Conservation (phyloP, 2,888 invertebrate species). For the Rhabditophanes sp. region DNA sequence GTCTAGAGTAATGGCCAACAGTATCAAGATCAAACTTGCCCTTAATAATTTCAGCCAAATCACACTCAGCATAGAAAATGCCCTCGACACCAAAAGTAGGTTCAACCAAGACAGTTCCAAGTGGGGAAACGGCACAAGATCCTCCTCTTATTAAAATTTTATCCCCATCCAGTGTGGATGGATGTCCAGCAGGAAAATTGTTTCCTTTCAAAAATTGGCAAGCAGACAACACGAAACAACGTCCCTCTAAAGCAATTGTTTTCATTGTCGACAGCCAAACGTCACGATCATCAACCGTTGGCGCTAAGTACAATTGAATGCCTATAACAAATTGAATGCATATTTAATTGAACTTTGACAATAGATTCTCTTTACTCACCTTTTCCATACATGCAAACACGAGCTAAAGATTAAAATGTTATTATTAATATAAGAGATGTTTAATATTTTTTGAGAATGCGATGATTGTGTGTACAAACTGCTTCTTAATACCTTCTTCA, state of each 20-base stretch:
- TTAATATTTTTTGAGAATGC: too few relatives aligned
- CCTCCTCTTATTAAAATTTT: conserved; percentile 33
- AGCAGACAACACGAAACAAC: conserved; percentile 35
- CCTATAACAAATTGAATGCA: too few relatives aligned
- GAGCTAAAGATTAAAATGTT: too few relatives aligned
- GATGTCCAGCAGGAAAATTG: conserved; percentile 26
- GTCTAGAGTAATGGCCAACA: conserved; percentile 19
- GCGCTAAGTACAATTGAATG: conserved; percentile 32
- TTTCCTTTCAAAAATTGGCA: conserved; percentile 27
- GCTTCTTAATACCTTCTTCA: too few relatives aligned
- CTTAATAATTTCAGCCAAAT: conserved; percentile 11
- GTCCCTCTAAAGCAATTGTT: conserved; percentile 33
- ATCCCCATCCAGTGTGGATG: conserved; percentile 10
- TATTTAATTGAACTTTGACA: too few relatives aligned
- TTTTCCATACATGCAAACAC: too few relatives aligned
- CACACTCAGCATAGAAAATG: conserved; percentile 12
- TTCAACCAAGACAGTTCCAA: conserved; percentile 27
- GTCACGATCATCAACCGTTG: conserved; percentile 36
- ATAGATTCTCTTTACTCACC: too few relatives aligned
- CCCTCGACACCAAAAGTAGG: conserved; percentile 15
- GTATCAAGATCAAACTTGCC: conserved; percentile 17
- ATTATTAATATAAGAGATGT: too few relatives aligned
- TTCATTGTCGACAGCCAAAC: conserved; percentile 35
- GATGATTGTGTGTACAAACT: too few relatives aligned
- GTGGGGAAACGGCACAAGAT: conserved; percentile 30